A percentile compares a stretch with the other conserved stretches of the same genome.
Conservation (phyloP, 2,888 invertebrate species). For the Agriopis marginaria region DNA sequence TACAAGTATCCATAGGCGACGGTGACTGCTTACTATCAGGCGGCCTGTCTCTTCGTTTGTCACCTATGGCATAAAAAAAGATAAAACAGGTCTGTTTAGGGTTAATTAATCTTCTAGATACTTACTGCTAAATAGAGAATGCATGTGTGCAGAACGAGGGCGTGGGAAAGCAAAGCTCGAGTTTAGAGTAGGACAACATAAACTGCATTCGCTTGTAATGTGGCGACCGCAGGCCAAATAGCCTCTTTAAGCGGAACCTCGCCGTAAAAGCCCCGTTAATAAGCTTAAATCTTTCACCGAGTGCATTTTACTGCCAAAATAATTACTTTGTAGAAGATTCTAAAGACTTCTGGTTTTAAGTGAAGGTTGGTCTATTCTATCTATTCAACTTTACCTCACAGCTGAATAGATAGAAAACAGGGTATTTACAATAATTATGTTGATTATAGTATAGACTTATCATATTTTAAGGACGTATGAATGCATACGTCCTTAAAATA, state of each 20-base stretch:
- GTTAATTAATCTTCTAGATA: not conserved
- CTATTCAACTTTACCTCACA: too few species aligned
- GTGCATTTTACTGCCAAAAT: slow-evolving; percentile 48
- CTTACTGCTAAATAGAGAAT: not conserved
- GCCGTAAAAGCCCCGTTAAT: slow-evolving; percentile 43
- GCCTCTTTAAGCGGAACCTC: slow-evolving; percentile 48
- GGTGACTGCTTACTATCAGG: too few species aligned
- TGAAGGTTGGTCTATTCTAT: not conserved
- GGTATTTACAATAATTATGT: too few species aligned
- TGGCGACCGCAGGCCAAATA: slow-evolving; percentile 45
- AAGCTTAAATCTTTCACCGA: slow-evolving; percentile 48
- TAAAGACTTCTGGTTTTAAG: slow-evolving; percentile 5
- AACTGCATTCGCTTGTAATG: slow-evolving; percentile 32
- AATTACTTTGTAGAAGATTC: slow-evolving; percentile 7
- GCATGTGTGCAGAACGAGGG: slow-evolving; percentile 3
- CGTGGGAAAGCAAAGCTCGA: slow-evolving; percentile 18
- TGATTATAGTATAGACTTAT: too few species aligned
- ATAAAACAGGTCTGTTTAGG: not conserved
- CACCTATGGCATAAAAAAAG: too few species aligned
- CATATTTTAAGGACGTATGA: too few species aligned
- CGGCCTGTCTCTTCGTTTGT: too few species aligned
- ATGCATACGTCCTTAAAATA: too few species aligned
- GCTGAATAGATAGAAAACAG: too few species aligned
- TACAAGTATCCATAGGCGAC: too few species aligned
- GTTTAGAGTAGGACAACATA: slow-evolving; percentile 19